These are phyloP conservation scores for Scylla paramamosain DNA, from an alignment of 1,140 invertebrate species.

Conservation along the genomic window DNA sequence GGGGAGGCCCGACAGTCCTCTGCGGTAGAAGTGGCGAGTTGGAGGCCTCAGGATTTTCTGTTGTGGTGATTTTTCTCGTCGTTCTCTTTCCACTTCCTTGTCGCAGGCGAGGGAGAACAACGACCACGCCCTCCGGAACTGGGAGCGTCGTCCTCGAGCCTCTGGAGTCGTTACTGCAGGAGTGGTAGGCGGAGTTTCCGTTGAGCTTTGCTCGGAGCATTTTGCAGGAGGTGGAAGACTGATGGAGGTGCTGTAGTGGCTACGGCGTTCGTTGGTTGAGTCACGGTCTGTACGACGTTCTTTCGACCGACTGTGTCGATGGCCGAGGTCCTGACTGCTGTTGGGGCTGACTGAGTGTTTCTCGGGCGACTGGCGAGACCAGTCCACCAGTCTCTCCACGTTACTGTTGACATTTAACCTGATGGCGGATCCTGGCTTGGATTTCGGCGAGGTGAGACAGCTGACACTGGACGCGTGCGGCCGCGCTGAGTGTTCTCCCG, in stretches of 20 bases:
- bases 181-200: constrained; percentile 25
- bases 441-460: constrained; percentile 61
- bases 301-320: constrained; percentile 65
- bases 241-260: constrained; percentile 59
- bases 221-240: constrained; percentile 64
- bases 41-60: constrained; percentile 65
- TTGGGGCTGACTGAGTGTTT: constrained; percentile 54
- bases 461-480: constrained; percentile 37
- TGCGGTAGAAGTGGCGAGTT: constrained; percentile 68
- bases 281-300: constrained; percentile 62
- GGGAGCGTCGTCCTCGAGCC: constrained; percentile 57
- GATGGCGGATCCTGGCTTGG: constrained; percentile 62
- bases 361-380: constrained; percentile 60
- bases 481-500: constrained; percentile 9
- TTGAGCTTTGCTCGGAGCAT: background rate
- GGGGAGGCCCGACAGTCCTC: constrained; percentile 65
- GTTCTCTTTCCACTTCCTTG: constrained; percentile 66
- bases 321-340: constrained; percentile 47
- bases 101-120: constrained; percentile 69
- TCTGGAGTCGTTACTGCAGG: constrained; percentile 39
- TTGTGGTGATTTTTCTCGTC: constrained; percentile 66
- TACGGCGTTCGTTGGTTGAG: constrained; percentile 51
- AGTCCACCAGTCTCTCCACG: constrained; percentile 67
- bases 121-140: constrained; percentile 70
- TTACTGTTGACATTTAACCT: constrained; percentile 35